Conservation (phyloP, 2,797 vertebrate species). For the Urophycis tenuis region DNA sequence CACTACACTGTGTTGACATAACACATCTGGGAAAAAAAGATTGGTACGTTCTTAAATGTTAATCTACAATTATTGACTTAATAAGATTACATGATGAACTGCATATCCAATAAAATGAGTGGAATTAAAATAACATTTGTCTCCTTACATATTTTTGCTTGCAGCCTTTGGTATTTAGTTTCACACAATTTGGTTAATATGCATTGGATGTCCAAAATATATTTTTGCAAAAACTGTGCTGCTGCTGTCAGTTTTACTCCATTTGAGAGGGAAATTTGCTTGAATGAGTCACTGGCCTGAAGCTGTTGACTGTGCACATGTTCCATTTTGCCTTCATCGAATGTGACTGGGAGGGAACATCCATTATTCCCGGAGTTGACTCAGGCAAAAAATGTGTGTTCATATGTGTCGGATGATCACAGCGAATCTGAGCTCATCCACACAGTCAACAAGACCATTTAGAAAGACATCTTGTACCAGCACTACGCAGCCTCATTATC, state of each 20-base stretch:
- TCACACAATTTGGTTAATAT: neutral
- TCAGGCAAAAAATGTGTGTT: slow-evolving; percentile 19
- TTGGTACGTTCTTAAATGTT: neutral
- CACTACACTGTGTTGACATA: neutral
- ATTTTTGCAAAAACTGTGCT: slow-evolving; percentile 16
- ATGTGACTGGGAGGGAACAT: slow-evolving; percentile 59
- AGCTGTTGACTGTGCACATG: slow-evolving; percentile 54
- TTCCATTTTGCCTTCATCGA: slow-evolving; percentile 43
- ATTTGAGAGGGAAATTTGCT: slow-evolving; percentile 44
- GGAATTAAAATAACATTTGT: neutral
- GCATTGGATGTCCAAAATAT: neutral
- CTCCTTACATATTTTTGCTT: no score
- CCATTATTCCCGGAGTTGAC: slow-evolving; percentile 28
- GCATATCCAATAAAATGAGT: neutral
- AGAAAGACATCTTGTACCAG: neutral
- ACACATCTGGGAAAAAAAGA: neutral
- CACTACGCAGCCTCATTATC: neutral
- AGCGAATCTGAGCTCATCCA: neutral
- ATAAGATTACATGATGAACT: neutral
- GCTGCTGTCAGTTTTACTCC: slow-evolving; percentile 27
- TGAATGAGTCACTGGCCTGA: slow-evolving; percentile 62
- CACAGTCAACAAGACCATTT: neutral
- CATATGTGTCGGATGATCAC: slow-evolving; percentile 20
- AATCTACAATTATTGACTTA: neutral
- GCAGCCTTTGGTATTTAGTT: neutral